Conservation (phyloP, 2,888 invertebrate species). For the Campoplex nolae region DNA sequence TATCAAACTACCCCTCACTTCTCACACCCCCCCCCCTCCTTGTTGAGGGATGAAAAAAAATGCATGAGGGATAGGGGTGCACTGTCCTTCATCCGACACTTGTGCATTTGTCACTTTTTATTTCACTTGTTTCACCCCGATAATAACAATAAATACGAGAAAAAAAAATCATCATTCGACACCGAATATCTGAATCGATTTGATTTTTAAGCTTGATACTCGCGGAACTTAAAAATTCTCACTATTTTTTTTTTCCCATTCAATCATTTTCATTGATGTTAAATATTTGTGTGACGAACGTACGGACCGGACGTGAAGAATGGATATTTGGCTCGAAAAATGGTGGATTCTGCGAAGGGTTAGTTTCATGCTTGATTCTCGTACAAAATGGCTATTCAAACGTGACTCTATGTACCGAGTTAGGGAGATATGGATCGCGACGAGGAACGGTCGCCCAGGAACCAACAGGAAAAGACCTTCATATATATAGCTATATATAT, state of each 20-base stretch:
- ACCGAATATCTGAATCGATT: neutral
- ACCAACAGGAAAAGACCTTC: slow-evolving; percentile 60
- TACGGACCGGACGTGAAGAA: neutral
- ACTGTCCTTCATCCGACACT: slow-evolving; percentile 77
- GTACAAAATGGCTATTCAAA: slow-evolving; percentile 82
- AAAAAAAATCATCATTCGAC: neutral
- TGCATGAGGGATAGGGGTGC: slow-evolving; percentile 76
- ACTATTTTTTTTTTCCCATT: neutral
- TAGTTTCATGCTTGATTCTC: slow-evolving; percentile 65
- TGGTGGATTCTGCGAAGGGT: slow-evolving; percentile 17
- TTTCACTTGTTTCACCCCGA: slow-evolving; percentile 48
- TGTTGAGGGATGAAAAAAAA: slow-evolving; percentile 19
- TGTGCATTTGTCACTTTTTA: slow-evolving; percentile 68
- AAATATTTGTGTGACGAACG: neutral
- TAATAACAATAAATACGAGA: neutral
- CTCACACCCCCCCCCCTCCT: neutral
- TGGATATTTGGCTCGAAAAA: slow-evolving; percentile 1
- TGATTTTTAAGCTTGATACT: neutral
- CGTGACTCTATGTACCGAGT: slow-evolving; percentile 75
- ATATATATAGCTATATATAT: slow-evolving; percentile 1
- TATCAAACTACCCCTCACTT: slow-evolving; percentile 13
- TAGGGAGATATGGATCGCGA: slow-evolving; percentile 82
- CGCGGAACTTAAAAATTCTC: neutral
- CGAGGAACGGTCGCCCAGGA: slow-evolving; percentile 63
- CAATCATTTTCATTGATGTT: neutral